Base-by-base conservation (phyloP, 2,888 invertebrate genomes). In the Pammene fasciana region DNA sequence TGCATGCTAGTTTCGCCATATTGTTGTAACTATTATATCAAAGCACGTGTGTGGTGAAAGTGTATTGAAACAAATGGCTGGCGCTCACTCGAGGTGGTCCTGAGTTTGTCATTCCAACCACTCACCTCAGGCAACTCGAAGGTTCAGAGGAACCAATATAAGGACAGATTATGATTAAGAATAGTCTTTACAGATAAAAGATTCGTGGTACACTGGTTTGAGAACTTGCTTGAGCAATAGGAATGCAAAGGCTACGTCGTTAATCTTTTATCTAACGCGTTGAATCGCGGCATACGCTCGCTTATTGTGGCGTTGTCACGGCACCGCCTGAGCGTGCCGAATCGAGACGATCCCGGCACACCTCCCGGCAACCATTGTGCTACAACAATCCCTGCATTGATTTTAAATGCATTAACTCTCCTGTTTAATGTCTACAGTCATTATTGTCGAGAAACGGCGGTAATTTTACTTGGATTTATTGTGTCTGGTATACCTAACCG, bases 221-320 rank as follows among this genome's bases (percentile, higher is more conserved):
- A 34, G 34, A n/a, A 9, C 54, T 52, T 52, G 13, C 6, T 34
- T 10, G 14, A 7, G n/a, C 26, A 54, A 54, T 54, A 54, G 2
- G 54, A 54, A 54, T 34, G n/a, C n/a, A n/a, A 18, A 54, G 41
- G 36, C 41, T 67, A 66, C 72, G 75, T 84, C 85, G 86, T 88
- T 85, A 85, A 88, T 87, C 85, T 85, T 84, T 80, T 81, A 85
- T 84, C 85, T 86, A 87, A 82, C 74, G 62, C 41, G 62, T 41
- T 62, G 50, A 62, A 52, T 71, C 73, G 73, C 71, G 65, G 67
- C 59, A 60, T 72, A 68, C 64, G 55, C 80, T 68, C 65, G 66
- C 73, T 71, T 80, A 82, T 80, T 82, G 84, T 80, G 75, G 76
- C 80, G 77, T 79, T 85, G 86, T 86, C 85, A 85, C 82, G 85